phyloP scores from a whole-genome alignment of 2,113 vertebrate species.

The Lepus americanus region DNA sequence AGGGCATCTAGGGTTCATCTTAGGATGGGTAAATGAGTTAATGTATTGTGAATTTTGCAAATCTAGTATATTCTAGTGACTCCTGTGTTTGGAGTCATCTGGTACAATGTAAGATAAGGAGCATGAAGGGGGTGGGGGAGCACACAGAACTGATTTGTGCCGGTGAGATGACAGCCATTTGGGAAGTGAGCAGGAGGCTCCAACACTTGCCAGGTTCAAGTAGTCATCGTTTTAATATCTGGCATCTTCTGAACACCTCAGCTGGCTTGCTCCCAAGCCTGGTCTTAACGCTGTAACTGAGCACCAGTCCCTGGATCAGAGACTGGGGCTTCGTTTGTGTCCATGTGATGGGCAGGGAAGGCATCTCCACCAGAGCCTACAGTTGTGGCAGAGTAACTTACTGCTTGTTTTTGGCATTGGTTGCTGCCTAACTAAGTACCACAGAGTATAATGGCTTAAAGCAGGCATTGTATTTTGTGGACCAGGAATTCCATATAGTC shows the following conservation, averaged over 20 bases:
- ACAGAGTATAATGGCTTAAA: background rate
- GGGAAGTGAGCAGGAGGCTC: background rate
- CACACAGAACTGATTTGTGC: background rate
- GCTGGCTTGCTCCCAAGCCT: accelerated
- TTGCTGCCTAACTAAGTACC: background rate
- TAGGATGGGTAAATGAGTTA: no score
- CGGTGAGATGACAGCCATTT: background rate
- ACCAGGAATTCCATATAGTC: background rate
- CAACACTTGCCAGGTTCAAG: background rate
- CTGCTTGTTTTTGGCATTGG: background rate
- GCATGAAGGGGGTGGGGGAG: background rate
- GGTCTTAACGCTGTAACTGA: no score
- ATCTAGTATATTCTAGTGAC: background rate
- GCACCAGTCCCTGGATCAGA: no score
- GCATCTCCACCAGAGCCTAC: no score
- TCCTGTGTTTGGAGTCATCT: background rate
- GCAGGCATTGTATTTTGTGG: background rate
- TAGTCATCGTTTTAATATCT: background rate
- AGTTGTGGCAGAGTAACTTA: background rate
- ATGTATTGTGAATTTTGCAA: background rate
- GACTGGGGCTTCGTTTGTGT: background rate
- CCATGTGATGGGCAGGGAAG: background rate
- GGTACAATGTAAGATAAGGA: background rate
- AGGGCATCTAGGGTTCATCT: background rate
- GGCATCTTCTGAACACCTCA: background rate